Evolutionary conservation across 92 coral and sea anemone genomes (phyloP).

Genomic region (Palythoa grandis): DNA sequence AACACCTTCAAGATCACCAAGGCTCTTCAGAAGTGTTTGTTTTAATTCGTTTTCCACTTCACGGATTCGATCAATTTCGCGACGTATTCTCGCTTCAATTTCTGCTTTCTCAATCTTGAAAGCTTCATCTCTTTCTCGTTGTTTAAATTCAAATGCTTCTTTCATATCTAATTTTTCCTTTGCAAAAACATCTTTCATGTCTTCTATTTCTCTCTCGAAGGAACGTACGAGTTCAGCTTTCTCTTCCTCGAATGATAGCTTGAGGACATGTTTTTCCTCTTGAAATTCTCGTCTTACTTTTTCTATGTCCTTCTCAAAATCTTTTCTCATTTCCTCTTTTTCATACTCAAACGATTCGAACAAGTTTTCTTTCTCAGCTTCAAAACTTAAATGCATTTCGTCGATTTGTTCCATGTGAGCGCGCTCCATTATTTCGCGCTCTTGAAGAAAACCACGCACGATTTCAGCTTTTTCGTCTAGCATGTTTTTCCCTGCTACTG

Average conservation of each 20-base stretch:
- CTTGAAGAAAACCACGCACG: constrained; percentile 95
- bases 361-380: constrained; percentile 87
- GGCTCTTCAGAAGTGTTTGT: constrained; percentile 78
- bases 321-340: constrained; percentile 90
- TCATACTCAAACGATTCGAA: constrained; percentile 83
- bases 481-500: constrained; percentile 57
- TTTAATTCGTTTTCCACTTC: constrained; percentile 94
- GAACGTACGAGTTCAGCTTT: constrained; percentile 65
- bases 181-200: constrained; percentile 66
- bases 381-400: constrained; percentile 79
- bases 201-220: constrained; percentile 78
- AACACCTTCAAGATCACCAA: constrained; percentile 86
- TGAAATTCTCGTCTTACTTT: constrained; percentile 93
- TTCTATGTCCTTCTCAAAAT: constrained; percentile 88
- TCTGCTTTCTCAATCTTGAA: constrained; percentile 82
- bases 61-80: constrained; percentile 87
- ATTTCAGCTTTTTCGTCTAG: constrained; percentile 94
- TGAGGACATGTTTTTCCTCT: constrained; percentile 93
- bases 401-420: constrained; percentile 87
- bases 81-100: constrained; percentile 74
- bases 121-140: constrained; percentile 71
- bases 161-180: constrained; percentile 84
- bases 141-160: constrained; percentile 65
- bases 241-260: constrained; percentile 93
- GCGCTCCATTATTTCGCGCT: constrained; percentile 80